Evolutionary conservation across 2,888 invertebrate genomes (phyloP).

Genomic region (Pristionchus exspectatus): DNA sequence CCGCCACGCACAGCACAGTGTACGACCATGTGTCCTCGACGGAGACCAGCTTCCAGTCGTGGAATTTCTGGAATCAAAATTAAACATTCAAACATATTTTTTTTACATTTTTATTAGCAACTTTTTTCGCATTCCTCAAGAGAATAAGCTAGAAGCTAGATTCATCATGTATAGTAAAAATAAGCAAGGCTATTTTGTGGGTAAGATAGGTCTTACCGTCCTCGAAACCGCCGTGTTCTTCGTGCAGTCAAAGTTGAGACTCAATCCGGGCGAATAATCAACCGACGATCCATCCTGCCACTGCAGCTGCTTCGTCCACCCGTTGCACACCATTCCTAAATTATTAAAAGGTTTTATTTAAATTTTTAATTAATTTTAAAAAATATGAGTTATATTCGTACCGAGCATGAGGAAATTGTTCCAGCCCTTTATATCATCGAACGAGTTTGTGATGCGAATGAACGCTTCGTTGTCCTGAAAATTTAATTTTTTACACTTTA

Average conservation of each 20-base stretch:
- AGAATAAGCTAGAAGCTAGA: too few species aligned
- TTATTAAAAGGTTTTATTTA: too few species aligned
- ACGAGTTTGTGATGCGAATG: background rate
- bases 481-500: too few species aligned
- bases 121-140: too few species aligned
- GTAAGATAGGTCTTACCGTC: background rate
- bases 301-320: background rate
- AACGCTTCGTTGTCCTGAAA: background rate
- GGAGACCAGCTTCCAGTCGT: background rate
- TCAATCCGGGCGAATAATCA: background rate
- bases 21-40: background rate
- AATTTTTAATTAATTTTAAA: background rate
- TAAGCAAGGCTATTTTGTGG: too few species aligned
- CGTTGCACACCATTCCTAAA: background rate
- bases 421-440: background rate
- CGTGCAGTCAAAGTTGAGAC: background rate
- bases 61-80: background rate
- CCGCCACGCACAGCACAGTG: conserved; percentile 1
- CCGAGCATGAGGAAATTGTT: background rate
- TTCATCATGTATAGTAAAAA: too few species aligned
- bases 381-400: background rate
- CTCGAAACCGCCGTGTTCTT: background rate
- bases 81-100: too few species aligned
- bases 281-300: background rate
- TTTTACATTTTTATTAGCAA: too few species aligned